Evolutionary conservation across 1,140 invertebrate genomes (phyloP), one percentile per base, ranked within the genome.

Genomic region (Teleogryllus occipitalis): DNA sequence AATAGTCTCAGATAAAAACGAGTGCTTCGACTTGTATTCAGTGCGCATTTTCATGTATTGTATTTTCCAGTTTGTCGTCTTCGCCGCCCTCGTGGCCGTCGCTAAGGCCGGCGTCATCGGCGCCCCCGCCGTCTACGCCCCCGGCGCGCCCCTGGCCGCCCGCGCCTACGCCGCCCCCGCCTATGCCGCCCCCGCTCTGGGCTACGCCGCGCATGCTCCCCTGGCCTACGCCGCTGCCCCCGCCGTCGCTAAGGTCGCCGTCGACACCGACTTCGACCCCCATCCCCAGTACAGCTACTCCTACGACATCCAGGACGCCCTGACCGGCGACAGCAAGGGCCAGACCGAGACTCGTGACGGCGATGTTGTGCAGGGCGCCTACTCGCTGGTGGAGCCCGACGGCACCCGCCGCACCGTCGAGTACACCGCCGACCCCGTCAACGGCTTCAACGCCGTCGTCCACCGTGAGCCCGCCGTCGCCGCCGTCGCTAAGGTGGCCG

Each of bases 291-390:
- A 89, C 85, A 86, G 85, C 82, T 90, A 88, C 83, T 85, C 85
- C 4, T 90, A 89, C 84, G 88, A 89, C 54, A 90, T 92, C 0
- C 89, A 91, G 54, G 91, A 92, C 81, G 84, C 86, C n/a, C 85
- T 89, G 76, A 93, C 90, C 47, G 91, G 92, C 5, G 91, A 93
- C 84, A 86, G 89, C 5, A 92, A 93, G 84, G 87, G 87, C 81
- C 91, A 92, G 82, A 88, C 91, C 79, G 92, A 93, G 84, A 88
- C 85, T 49, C 87, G 90, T 54, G 87, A 91, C 80, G 90, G 90
- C 8, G 90, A 90, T 80, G 78, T 79, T 15, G 79, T 76, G 10
- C 78, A 79, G 47, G 73, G 81, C 49, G 47, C 73, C 79, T 22
- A 79, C 81, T 86, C 86, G 77, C 88, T 90, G 22, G 83, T 86